Percentiles rank a stretch among this genome's conserved stretches.
phyloP scores from a whole-genome alignment of 2,113 vertebrate genomes.

The Heterotis niloticus region DNA sequence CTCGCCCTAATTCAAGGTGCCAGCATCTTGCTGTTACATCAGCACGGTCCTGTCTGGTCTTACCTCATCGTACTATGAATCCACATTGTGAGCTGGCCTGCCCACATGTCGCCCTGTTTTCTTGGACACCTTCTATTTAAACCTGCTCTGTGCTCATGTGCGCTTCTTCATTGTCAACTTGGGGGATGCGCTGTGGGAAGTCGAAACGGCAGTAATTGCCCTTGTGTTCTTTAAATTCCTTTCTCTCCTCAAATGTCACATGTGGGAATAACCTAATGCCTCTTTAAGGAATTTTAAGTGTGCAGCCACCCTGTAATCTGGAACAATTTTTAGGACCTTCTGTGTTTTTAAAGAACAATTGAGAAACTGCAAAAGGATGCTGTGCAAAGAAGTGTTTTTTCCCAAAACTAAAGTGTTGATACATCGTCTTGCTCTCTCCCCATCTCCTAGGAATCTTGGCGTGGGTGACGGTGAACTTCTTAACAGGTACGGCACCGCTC shows the following conservation, averaged over 20 bases:
- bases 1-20: neutral
- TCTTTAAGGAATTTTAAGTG: slow-evolving; percentile 19
- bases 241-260: slow-evolving; percentile 23
- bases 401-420: slow-evolving; percentile 1
- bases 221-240: slow-evolving; percentile 33
- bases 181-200: slow-evolving; percentile 54
- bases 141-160: slow-evolving; percentile 42
- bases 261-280: slow-evolving; percentile 30
- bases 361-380: neutral
- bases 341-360: too few species aligned
- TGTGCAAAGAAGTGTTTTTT: neutral
- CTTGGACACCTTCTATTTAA: slow-evolving; percentile 52
- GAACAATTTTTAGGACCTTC: too few species aligned
- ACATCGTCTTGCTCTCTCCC: slow-evolving; percentile 18
- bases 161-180: slow-evolving; percentile 51
- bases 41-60: slow-evolving; percentile 21
- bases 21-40: too few species aligned
- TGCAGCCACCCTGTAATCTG: too few species aligned
- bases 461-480: slow-evolving; percentile 97
- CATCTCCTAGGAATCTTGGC: slow-evolving; percentile 83
- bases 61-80: slow-evolving; percentile 45
- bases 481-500: slow-evolving; percentile 82
- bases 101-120: slow-evolving; percentile 54
- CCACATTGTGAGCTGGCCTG: slow-evolving; percentile 40
- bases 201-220: slow-evolving; percentile 55